Conservation (phyloP, 2,113 vertebrate genomes). For the Chamaea fasciata region DNA sequence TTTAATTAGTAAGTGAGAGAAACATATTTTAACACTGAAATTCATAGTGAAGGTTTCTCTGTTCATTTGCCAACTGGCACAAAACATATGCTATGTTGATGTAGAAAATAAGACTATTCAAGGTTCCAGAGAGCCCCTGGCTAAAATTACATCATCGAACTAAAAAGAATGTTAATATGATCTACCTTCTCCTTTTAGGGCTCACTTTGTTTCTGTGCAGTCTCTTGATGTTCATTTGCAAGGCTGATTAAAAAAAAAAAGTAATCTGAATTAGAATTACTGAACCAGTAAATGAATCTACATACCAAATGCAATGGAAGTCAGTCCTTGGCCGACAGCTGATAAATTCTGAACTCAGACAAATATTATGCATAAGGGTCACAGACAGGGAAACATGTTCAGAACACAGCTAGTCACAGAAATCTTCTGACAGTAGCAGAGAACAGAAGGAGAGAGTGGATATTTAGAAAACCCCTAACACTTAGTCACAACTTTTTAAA, state of each 20-base stretch:
- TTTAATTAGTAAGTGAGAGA: neutral
- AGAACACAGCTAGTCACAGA: neutral
- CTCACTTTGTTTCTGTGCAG: neutral
- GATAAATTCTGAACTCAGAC: neutral
- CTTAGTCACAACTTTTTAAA: neutral
- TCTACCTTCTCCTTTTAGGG: neutral
- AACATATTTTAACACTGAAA: neutral
- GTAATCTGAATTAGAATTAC: neutral
- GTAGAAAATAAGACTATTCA: neutral
- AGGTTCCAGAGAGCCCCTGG: neutral
- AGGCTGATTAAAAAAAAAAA: neutral
- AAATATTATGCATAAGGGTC: neutral
- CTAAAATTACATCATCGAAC: neutral
- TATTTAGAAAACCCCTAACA: neutral
- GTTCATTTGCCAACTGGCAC: neutral
- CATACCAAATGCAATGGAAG: neutral
- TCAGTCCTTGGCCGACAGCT: neutral
- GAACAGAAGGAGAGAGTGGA: neutral
- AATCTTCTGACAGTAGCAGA: neutral
- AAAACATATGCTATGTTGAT: neutral
- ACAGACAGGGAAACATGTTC: neutral
- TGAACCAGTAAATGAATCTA: neutral
- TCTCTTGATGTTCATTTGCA: neutral
- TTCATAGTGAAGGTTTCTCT: neutral
- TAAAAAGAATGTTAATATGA: neutral